Evolutionary conservation across 2,113 vertebrate genomes (phyloP).

Genomic region (Paraplagusia blochii): DNA sequence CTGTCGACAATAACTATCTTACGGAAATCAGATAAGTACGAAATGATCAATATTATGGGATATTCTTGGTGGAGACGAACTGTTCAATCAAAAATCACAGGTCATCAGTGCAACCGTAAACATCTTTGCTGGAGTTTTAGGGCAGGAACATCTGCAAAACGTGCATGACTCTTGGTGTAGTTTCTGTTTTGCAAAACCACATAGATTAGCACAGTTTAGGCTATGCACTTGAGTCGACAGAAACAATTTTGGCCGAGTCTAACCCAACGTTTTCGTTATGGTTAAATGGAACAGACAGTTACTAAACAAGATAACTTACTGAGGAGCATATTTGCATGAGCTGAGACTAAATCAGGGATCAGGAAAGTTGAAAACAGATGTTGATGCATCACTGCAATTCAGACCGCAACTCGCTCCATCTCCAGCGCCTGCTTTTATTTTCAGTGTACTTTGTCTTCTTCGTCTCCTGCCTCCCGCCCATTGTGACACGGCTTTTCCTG

Average conservation of each 20-base stretch:
- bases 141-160: no score
- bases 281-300: constrained; percentile 20
- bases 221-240: constrained; percentile 6
- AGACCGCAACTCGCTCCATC: constrained; percentile 21
- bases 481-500: neutral
- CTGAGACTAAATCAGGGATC: constrained; percentile 27
- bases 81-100: no score
- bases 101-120: no score
- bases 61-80: no score
- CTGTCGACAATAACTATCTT: no score
- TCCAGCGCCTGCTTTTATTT: constrained; percentile 22
- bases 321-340: constrained; percentile 19
- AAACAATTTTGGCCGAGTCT: constrained; percentile 27
- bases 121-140: no score
- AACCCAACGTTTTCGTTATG: constrained; percentile 27
- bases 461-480: neutral
- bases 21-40: no score
- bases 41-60: no score
- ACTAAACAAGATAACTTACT: constrained; percentile 29
- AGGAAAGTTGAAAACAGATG: constrained; percentile 53
- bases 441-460: constrained; percentile 5
- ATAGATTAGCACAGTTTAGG: no score
- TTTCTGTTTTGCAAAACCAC: no score
- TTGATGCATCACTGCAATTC: constrained; percentile 19
- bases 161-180: no score